These are phyloP conservation scores for Cygnus olor DNA, from an alignment of 2,797 vertebrate species.

Conservation along the genomic window DNA sequence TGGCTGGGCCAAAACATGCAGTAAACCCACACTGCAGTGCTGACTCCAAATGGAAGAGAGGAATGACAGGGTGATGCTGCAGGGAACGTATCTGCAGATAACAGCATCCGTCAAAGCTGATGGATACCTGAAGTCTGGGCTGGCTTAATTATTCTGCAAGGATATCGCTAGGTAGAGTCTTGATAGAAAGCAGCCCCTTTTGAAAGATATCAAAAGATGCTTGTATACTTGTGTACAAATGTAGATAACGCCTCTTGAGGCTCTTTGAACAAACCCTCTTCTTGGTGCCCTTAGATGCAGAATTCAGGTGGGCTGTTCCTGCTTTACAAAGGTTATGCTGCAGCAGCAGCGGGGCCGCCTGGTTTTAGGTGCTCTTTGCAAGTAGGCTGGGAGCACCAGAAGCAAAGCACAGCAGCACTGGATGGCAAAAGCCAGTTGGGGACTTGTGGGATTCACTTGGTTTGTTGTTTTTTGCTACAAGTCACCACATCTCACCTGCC, in stretches of 20 bases:
- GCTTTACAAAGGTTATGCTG: background rate
- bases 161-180: background rate
- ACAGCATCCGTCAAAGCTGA: background rate
- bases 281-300: background rate
- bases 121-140: background rate
- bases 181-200: background rate
- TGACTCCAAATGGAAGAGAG: background rate
- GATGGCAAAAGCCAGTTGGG: background rate
- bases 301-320: background rate
- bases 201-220: background rate
- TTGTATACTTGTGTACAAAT: background rate
- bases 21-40: background rate
- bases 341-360: background rate
- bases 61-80: background rate
- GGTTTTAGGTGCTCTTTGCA: too few relatives aligned
- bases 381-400: background rate
- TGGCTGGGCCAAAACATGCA: background rate
- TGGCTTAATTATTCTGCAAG: background rate
- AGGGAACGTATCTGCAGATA: background rate
- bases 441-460: background rate
- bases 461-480: background rate
- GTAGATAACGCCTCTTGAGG: background rate
- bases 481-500: background rate
- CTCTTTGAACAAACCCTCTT: background rate
- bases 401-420: background rate